Evolutionary conservation across 2,888 invertebrate genomes (phyloP).

Genomic region (Agonopterix subpropinquella): DNA sequence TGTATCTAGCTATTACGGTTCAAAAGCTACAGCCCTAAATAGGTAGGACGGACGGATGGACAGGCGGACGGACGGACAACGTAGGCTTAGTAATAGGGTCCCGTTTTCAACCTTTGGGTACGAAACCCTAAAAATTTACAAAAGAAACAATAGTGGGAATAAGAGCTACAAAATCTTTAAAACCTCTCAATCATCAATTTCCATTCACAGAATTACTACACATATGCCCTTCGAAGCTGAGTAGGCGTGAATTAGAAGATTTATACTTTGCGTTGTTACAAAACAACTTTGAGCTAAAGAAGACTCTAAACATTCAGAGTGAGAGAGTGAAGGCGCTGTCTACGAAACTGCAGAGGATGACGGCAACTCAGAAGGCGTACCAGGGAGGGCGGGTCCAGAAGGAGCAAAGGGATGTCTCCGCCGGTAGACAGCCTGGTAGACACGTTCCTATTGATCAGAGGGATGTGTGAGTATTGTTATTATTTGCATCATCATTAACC

Average conservation of each 20-base stretch:
- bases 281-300: constrained; percentile 77
- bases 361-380: constrained; percentile 25
- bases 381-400: constrained; percentile 13
- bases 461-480: constrained; percentile 31
- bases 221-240: constrained; percentile 69
- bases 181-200: background rate
- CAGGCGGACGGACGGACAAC: no score
- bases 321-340: constrained; percentile 58
- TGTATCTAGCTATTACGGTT: no score
- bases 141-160: no score
- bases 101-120: no score
- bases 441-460: constrained; percentile 43
- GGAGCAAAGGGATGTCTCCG: constrained; percentile 39
- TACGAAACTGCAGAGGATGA: constrained; percentile 45
- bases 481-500: no score
- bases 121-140: no score
- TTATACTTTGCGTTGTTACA: constrained; percentile 78
- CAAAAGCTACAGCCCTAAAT: no score
- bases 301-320: constrained; percentile 75
- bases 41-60: no score
- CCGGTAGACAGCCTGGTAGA: constrained; percentile 19
- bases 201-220: background rate
- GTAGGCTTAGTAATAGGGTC: no score
- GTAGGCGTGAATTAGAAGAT: constrained; percentile 79
- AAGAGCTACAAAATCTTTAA: no score